These are phyloP conservation scores for Lucilia cuprina DNA, from an alignment of 1,140 invertebrate genomes.

Conservation along the genomic window DNA sequence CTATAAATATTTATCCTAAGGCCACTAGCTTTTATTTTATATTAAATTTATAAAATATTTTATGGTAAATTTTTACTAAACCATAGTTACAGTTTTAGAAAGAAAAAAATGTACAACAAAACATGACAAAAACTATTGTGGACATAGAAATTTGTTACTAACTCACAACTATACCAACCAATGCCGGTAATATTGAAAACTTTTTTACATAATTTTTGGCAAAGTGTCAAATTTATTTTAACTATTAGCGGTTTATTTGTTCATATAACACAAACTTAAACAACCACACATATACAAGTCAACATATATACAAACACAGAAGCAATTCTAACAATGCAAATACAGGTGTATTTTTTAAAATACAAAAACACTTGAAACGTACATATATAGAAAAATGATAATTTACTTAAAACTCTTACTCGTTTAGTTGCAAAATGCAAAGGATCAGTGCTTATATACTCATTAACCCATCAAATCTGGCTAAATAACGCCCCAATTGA, in stretches of 20 bases:
- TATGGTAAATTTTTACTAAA: not conserved
- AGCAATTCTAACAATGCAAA: not conserved
- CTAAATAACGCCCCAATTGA: too few species aligned
- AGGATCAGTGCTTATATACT: too few species aligned
- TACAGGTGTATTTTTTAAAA: not conserved
- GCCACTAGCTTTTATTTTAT: not conserved
- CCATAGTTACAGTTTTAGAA: not conserved
- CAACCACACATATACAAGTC: not conserved
- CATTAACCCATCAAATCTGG: not conserved
- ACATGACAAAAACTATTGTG: not conserved
- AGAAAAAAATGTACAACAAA: not conserved
- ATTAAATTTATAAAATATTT: constrained; percentile 13
- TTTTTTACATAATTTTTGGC: constrained; percentile 5
- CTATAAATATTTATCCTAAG: not conserved
- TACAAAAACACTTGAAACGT: not conserved
- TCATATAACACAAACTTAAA: not conserved
- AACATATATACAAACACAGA: not conserved
- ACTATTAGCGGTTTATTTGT: constrained; percentile 1
- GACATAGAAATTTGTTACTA: not conserved
- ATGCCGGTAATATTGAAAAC: too few species aligned
- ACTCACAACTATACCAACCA: not conserved
- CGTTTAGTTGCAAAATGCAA: too few species aligned
- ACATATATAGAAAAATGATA: not conserved
- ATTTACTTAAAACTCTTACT: not conserved
- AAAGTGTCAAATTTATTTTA: constrained; percentile 12